Conservation (phyloP, 1,140 invertebrate species). For the Orius insidiosus region DNA sequence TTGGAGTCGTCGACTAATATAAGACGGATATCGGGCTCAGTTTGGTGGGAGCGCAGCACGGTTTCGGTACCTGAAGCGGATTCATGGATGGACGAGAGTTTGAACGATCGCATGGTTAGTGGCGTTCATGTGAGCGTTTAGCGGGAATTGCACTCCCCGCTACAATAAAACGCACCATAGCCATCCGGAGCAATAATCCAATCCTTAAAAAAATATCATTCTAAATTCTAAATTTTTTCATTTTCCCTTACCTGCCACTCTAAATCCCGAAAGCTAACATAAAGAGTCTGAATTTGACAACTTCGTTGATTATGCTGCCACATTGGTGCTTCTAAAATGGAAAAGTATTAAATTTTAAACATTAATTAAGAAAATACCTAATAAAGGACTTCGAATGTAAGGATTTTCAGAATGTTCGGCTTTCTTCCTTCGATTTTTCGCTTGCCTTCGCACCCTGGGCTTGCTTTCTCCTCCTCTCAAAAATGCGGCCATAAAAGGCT, state of each 20-base stretch:
- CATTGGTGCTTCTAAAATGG: not conserved
- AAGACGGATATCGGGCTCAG: slow-evolving; percentile 73
- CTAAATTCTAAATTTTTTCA: not conserved
- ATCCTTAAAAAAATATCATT: slow-evolving; percentile 41
- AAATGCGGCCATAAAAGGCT: slow-evolving; percentile 78
- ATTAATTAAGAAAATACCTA: slow-evolving; percentile 10
- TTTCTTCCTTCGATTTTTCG: slow-evolving; percentile 33
- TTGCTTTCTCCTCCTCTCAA: slow-evolving; percentile 41
- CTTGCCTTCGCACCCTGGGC: slow-evolving; percentile 26
- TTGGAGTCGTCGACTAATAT: slow-evolving; percentile 78
- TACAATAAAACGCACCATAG: slow-evolving; percentile 85
- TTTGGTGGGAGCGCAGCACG: slow-evolving; percentile 81
- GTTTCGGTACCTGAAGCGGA: slow-evolving; percentile 65
- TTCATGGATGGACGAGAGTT: slow-evolving; percentile 70
- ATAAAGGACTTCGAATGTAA: slow-evolving; percentile 19
- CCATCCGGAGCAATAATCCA: slow-evolving; percentile 92
- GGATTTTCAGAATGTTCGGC: slow-evolving; percentile 20
- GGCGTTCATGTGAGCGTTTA: slow-evolving; percentile 83
- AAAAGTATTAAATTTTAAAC: not conserved
- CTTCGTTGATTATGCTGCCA: not conserved
- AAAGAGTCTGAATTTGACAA: slow-evolving; percentile 65
- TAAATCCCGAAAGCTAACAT: slow-evolving; percentile 77
- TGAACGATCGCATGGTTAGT: slow-evolving; percentile 94
- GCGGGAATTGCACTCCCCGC: slow-evolving; percentile 80
- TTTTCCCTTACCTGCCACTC: slow-evolving; percentile 57